phyloP scores from a whole-genome alignment of 2,888 invertebrate genomes.

The Subacronicta megacephala region DNA sequence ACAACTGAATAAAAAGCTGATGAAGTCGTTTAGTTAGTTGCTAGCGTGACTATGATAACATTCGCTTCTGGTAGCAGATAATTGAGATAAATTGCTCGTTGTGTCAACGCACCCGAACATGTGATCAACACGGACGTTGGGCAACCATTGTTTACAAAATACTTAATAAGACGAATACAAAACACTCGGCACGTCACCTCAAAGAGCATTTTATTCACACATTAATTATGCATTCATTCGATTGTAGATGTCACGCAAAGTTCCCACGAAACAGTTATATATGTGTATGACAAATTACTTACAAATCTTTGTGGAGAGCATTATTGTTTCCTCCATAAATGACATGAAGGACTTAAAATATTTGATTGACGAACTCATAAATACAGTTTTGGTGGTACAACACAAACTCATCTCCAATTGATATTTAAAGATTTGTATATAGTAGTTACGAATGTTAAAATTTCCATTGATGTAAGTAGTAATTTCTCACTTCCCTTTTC shows the following conservation, averaged over 20 bases:
- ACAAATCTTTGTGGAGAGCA: no score
- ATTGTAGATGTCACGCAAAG: constrained; percentile 20
- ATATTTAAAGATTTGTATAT: no score
- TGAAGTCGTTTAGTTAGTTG: constrained; percentile 3
- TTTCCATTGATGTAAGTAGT: no score
- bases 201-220: constrained; percentile 43
- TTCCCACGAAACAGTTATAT: constrained; percentile 48
- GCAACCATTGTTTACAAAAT: constrained; percentile 53
- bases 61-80: constrained; percentile 43
- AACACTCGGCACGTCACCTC: constrained; percentile 36
- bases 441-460: no score
- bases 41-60: constrained; percentile 46
- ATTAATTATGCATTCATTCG: no score
- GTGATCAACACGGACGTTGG: constrained; percentile 47
- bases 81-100: constrained; percentile 68
- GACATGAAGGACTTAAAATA: no score
- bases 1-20: no score
- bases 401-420: no score
- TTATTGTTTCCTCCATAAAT: no score
- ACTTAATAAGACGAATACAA: constrained; percentile 41
- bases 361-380: no score
- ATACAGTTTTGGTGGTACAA: no score
- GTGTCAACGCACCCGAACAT: constrained; percentile 65
- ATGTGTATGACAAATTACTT: constrained; percentile 21
- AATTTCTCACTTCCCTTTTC: no score